These are phyloP conservation scores for Agrochola circellaris DNA, from an alignment of 2,888 invertebrate species.

Conservation along the genomic window DNA sequence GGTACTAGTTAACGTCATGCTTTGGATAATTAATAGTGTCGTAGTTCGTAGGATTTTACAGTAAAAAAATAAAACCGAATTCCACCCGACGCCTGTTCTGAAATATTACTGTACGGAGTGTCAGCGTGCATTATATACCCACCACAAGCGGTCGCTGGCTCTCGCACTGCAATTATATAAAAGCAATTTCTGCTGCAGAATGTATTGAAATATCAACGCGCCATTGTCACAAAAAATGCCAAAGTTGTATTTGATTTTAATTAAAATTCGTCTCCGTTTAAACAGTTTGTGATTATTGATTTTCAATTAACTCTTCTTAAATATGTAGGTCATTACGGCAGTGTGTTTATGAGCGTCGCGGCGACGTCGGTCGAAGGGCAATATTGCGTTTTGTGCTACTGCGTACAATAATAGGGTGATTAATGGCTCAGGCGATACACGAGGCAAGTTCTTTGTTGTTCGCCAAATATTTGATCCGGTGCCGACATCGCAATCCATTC, in stretches of 20 bases:
- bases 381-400: conserved; percentile 87
- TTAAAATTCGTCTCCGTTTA: conserved; percentile 67
- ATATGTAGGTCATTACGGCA: conserved; percentile 86
- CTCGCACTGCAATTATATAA: conserved; percentile 9
- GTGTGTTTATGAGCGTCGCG: conserved; percentile 85
- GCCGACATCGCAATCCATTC: conserved; percentile 82
- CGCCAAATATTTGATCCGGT: conserved; percentile 87
- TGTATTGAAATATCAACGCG: conserved; percentile 28
- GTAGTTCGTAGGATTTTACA: conserved; percentile 9
- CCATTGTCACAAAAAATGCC: conserved; percentile 30
- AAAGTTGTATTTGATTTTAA: conserved; percentile 54
- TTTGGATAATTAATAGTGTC: conserved; percentile 26
- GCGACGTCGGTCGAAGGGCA: conserved; percentile 82
- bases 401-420: conserved; percentile 88
- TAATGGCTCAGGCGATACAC: conserved; percentile 87
- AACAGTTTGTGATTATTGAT: conserved; percentile 80
- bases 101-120: conserved; percentile 41
- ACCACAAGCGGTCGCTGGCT: conserved; percentile 5
- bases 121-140: conserved; percentile 13
- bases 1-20: conserved; percentile 5
- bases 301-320: conserved; percentile 87
- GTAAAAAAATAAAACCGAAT: conserved; percentile 29
- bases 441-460: conserved; percentile 87
- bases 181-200: conserved; percentile 19
- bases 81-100: conserved; percentile 36